Evolutionary conservation across 2,888 invertebrate species (phyloP).

Genomic region (Steinernema hermaphroditum): DNA sequence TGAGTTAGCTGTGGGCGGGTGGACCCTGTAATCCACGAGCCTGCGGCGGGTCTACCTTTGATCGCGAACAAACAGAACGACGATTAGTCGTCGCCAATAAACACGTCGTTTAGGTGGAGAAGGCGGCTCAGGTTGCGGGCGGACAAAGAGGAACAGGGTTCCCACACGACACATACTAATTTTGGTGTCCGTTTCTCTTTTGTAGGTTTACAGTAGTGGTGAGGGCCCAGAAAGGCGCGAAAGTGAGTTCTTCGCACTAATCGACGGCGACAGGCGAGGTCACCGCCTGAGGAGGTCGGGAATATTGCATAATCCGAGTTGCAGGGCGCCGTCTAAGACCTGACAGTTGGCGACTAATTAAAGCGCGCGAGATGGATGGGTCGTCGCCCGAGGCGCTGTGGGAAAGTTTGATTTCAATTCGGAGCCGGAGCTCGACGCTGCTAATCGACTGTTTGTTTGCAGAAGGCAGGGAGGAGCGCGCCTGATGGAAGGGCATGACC

Average conservation of each 20-base stretch:
- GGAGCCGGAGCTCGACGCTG: too few relatives aligned
- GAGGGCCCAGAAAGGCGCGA: not conserved
- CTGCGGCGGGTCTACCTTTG: not conserved
- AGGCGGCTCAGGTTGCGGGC: not conserved
- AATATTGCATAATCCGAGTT: conserved; percentile 19
- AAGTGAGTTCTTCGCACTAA: not conserved
- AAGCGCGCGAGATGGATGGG: not conserved
- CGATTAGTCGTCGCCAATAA: not conserved
- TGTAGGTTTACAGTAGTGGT: too few relatives aligned
- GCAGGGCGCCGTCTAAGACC: not conserved
- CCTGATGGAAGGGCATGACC: too few relatives aligned
- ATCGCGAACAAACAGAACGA: not conserved
- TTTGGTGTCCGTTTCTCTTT: not conserved
- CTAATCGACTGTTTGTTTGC: too few relatives aligned
- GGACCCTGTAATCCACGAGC: conserved; percentile 10
- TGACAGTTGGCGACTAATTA: conserved; percentile 19
- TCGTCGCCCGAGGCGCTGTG: too few relatives aligned
- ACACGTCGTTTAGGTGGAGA: not conserved
- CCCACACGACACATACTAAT: not conserved
- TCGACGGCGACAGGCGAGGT: conserved; percentile 15
- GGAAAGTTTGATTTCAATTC: too few relatives aligned
- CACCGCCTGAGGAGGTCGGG: not conserved
- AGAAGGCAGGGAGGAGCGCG: too few relatives aligned
- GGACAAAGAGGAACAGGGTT: not conserved
- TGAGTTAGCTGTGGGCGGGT: not conserved